Percentiles rank a stretch among this genome's conserved stretches.
These are phyloP conservation scores for Elysia crispata DNA, from an alignment of 2,888 invertebrate species.

Conservation along the genomic window DNA sequence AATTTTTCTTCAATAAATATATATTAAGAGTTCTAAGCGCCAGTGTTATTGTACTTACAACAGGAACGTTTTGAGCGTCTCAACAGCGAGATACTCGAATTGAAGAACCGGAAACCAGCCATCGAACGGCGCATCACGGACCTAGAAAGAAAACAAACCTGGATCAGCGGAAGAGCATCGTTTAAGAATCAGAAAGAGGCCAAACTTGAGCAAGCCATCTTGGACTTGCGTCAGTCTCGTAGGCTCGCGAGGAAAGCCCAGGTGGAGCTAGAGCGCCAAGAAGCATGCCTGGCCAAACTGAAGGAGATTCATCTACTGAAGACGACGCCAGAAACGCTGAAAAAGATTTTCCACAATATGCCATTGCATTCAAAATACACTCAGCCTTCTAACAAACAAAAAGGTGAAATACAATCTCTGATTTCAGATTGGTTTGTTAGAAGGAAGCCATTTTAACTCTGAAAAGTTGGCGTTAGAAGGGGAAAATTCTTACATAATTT, in stretches of 20 bases:
- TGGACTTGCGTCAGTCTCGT: constrained; percentile 51
- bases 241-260: constrained; percentile 56
- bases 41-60: not conserved
- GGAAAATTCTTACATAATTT: no score
- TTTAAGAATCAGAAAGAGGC: constrained; percentile 53
- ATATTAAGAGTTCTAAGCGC: no score
- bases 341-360: constrained; percentile 71
- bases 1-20: no score
- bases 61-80: constrained; percentile 47
- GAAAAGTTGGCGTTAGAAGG: no score
- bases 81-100: constrained; percentile 56
- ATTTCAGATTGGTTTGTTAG: not conserved
- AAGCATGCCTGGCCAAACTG: constrained; percentile 62
- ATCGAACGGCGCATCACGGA: constrained; percentile 65
- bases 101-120: constrained; percentile 58
- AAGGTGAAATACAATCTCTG: not conserved
- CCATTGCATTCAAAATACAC: constrained; percentile 57
- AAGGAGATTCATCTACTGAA: constrained; percentile 67
- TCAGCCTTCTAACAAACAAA: constrained; percentile 39
- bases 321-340: constrained; percentile 66
- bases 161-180: constrained; percentile 58
- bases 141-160: constrained; percentile 59
- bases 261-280: constrained; percentile 63
- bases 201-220: constrained; percentile 55
- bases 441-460: not conserved